Percentiles rank a stretch among this genome's conserved stretches.
phyloP scores from a whole-genome alignment of 92 coral and sea anemone species.

The Scolanthus callimorphus region DNA sequence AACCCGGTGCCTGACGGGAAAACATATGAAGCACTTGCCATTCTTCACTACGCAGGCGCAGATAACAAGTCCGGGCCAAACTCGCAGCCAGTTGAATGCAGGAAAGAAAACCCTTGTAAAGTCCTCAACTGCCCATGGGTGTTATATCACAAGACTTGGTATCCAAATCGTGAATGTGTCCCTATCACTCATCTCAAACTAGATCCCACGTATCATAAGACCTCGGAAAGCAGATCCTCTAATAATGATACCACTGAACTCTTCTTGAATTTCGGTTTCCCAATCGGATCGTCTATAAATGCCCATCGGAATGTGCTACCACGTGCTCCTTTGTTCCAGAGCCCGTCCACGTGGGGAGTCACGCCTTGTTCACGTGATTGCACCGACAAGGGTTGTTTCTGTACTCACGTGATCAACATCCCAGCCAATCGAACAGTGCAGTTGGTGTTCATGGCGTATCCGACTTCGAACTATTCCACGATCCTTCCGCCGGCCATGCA shows the following conservation, averaged over 20 bases:
- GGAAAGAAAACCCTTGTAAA: constrained; percentile 24
- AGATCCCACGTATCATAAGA: constrained; percentile 14
- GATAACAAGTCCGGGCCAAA: constrained; percentile 15
- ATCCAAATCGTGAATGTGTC: constrained; percentile 35
- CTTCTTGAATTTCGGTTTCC: constrained; percentile 38
- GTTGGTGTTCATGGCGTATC: constrained; percentile 41
- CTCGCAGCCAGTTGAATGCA: constrained; percentile 22
- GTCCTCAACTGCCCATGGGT: constrained; percentile 52
- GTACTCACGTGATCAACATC: constrained; percentile 47
- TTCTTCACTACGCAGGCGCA: constrained; percentile 30
- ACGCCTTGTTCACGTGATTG: constrained; percentile 48
- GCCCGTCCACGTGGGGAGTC: constrained; percentile 51
- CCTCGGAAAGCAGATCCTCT: not conserved
- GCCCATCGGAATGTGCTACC: constrained; percentile 35
- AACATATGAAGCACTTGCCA: constrained; percentile 17
- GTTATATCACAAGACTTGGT: constrained; percentile 25
- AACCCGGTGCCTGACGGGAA: constrained; percentile 29
- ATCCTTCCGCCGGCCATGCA: constrained; percentile 13
- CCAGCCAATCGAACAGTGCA: constrained; percentile 59
- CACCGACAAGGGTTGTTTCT: constrained; percentile 36
- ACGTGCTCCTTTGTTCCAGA: constrained; percentile 51
- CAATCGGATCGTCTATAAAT: constrained; percentile 43
- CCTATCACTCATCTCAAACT: constrained; percentile 20
- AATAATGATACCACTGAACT: constrained; percentile 23
- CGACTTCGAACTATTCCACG: not conserved